Conservation (phyloP, 1,140 invertebrate species). For the Drosophila parabipectinata region DNA sequence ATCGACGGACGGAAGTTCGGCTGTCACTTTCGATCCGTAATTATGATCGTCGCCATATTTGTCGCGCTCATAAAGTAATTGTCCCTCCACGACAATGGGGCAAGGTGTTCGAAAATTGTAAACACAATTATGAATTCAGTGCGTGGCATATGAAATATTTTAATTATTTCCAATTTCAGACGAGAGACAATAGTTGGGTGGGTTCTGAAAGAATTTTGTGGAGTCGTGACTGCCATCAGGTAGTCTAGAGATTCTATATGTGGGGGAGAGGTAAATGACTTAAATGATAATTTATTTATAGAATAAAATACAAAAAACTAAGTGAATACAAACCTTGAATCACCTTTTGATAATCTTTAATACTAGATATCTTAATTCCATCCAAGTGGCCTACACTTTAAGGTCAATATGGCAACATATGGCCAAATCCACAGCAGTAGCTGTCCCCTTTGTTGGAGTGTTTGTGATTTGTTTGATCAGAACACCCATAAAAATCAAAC, state of each 20-base stretch:
- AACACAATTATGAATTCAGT: conserved; percentile 60
- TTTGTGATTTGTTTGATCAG: conserved; percentile 20
- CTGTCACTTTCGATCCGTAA: conserved; percentile 76
- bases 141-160: conserved; percentile 56
- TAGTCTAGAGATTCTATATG: background rate
- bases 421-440: conserved; percentile 31
- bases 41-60: conserved; percentile 75
- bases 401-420: conserved; percentile 12
- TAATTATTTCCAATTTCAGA: conserved; percentile 71
- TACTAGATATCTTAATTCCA: conserved; percentile 12
- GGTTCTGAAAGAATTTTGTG: conserved; percentile 9
- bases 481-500: conserved; percentile 54
- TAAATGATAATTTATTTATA: too few relatives aligned
- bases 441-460: background rate
- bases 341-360: conserved; percentile 8
- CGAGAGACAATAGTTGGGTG: conserved; percentile 16
- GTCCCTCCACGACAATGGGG: conserved; percentile 24
- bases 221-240: conserved; percentile 47
- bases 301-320: background rate
- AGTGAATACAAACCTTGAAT: conserved; percentile 3
- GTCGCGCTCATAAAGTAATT: conserved; percentile 70
- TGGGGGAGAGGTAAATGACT: too few relatives aligned
- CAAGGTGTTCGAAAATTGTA: conserved; percentile 27
- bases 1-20: conserved; percentile 52
- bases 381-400: conserved; percentile 3